phyloP scores from a whole-genome alignment of 2,113 vertebrate genomes.

The Dromiciops gliroides region DNA sequence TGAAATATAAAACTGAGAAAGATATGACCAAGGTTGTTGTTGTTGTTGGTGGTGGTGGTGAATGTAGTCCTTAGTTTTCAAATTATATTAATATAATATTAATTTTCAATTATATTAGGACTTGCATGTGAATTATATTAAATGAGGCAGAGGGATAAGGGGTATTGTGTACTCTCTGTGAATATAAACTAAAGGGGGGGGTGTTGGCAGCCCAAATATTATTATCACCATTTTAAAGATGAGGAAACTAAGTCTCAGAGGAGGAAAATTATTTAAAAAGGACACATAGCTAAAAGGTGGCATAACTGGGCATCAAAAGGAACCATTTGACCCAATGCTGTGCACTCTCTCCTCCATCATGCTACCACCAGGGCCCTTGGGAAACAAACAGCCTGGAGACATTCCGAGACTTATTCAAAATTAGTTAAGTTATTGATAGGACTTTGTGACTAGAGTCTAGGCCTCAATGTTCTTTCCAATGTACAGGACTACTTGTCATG shows the following conservation, averaged over 20 bases:
- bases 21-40: background rate
- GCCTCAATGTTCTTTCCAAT: background rate
- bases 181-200: background rate
- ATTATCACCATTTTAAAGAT: background rate
- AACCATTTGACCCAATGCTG: background rate
- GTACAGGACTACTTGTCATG: background rate
- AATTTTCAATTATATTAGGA: too few relatives aligned
- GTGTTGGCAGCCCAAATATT: background rate
- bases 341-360: background rate
- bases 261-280: background rate
- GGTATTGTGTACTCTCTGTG: background rate
- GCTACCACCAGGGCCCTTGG: background rate
- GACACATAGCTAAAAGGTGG: background rate
- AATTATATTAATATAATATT: too few relatives aligned
- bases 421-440: background rate
- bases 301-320: background rate
- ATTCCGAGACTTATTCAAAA: too few relatives aligned
- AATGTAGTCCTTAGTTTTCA: too few relatives aligned
- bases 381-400: background rate
- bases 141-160: too few relatives aligned
- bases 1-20: background rate
- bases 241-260: background rate
- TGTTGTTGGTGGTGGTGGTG: too few relatives aligned
- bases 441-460: background rate
- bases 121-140: too few relatives aligned